Conservation (phyloP, 2,113 vertebrate species). For the Shinisaurus crocodilurus region DNA sequence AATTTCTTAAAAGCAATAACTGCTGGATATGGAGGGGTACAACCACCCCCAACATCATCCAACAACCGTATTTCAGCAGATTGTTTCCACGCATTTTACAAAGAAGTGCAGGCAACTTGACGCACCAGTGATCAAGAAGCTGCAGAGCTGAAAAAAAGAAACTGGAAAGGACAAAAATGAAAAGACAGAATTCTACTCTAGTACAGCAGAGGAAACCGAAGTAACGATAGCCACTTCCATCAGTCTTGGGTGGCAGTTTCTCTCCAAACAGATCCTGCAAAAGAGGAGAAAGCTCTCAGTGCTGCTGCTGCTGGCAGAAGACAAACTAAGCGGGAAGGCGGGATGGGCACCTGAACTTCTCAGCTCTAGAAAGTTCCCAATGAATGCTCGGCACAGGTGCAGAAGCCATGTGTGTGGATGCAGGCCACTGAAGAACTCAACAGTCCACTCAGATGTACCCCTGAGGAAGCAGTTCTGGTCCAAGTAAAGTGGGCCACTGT, state of each 20-base stretch:
- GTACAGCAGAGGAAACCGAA: not conserved
- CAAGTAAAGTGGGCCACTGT: too few relatives aligned
- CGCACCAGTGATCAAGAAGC: not conserved
- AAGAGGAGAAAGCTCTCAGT: not conserved
- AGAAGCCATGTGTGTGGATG: too few relatives aligned
- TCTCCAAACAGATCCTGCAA: not conserved
- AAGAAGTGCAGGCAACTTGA: conserved; percentile 43
- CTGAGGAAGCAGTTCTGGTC: not conserved
- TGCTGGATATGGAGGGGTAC: too few relatives aligned
- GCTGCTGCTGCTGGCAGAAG: too few relatives aligned
- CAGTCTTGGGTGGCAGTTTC: not conserved
- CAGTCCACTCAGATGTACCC: not conserved
- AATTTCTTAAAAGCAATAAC: not conserved
- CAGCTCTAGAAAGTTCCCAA: too few relatives aligned
- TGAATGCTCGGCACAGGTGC: too few relatives aligned
- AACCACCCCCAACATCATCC: not conserved
- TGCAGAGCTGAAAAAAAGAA: conserved; percentile 8
- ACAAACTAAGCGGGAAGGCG: too few relatives aligned
- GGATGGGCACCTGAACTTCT: too few relatives aligned
- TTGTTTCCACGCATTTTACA: conserved; percentile 27
- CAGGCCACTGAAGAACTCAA: not conserved
- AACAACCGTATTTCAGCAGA: not conserved
- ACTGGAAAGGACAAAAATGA: rapidly evolving
- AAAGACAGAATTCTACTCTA: not conserved
- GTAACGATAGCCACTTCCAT: not conserved